Conservation (phyloP, 1,140 invertebrate genomes). For the Pomacea maculata region DNA sequence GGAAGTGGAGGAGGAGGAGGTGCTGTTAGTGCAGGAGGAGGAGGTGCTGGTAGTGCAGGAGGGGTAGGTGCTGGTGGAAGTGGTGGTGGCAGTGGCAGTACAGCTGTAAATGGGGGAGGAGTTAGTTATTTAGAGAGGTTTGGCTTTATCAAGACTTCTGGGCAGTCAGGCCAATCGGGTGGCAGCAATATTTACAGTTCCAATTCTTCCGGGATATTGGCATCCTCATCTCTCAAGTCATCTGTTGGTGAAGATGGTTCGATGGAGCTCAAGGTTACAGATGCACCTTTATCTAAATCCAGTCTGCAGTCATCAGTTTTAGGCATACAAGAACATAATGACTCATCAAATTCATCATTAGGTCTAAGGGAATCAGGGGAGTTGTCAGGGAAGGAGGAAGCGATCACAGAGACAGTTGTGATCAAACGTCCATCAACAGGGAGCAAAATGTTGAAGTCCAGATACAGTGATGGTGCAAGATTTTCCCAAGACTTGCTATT, state of each 20-base stretch:
- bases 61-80: background rate
- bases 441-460: background rate
- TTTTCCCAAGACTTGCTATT: background rate
- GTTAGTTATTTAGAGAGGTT: conserved; percentile 20
- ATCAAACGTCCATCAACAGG: conserved; percentile 2
- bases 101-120: background rate
- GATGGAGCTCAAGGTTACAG: too few relatives aligned
- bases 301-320: background rate
- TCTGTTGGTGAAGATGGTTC: too few relatives aligned
- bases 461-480: conserved; percentile 9
- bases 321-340: background rate
- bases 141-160: conserved; percentile 8
- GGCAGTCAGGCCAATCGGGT: background rate
- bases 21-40: too few relatives aligned
- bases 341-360: background rate
- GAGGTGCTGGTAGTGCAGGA: background rate
- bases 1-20: too few relatives aligned
- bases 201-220: background rate
- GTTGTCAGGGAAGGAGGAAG: background rate
- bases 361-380: background rate
- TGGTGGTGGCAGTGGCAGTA: background rate
- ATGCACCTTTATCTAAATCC: background rate
- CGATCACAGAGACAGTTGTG: conserved; percentile 5
- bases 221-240: too few relatives aligned
- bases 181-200: background rate